These are phyloP conservation scores for Sphinx pinastri DNA, from an alignment of 2,888 invertebrate species.

Conservation along the genomic window DNA sequence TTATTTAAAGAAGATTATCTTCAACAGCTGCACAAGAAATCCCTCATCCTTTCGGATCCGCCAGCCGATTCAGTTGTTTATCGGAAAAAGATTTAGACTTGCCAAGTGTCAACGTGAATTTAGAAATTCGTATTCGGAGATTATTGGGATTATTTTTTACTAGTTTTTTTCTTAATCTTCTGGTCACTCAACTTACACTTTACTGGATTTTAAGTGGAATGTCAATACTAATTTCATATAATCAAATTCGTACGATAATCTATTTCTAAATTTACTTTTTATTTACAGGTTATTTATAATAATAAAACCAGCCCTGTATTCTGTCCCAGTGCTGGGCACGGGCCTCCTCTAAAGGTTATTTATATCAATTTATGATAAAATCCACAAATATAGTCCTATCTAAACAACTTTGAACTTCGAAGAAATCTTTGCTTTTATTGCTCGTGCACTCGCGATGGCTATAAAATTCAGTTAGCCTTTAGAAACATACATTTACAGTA, in stretches of 20 bases:
- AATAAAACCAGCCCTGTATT: too few species aligned
- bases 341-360: too few species aligned
- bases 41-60: slow-evolving; percentile 37
- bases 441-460: slow-evolving; percentile 24
- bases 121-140: slow-evolving; percentile 16
- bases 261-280: neutral
- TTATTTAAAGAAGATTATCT: slow-evolving; percentile 4
- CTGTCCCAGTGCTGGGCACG: too few species aligned
- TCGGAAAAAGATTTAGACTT: slow-evolving; percentile 52
- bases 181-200: neutral
- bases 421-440: slow-evolving; percentile 27
- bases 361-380: neutral
- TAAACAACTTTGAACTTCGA: neutral
- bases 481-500: slow-evolving; percentile 26
- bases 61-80: slow-evolving; percentile 40
- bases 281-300: too few species aligned
- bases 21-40: neutral
- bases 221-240: too few species aligned
- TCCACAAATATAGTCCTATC: neutral
- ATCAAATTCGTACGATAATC: neutral
- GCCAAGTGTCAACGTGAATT: slow-evolving; percentile 34
- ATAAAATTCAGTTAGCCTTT: slow-evolving; percentile 41
- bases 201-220: neutral
- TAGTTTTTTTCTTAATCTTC: neutral
- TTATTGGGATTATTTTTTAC: slow-evolving; percentile 1